Conservation (phyloP, 2,113 vertebrate genomes). For the Pogonocichla stellata region DNA sequence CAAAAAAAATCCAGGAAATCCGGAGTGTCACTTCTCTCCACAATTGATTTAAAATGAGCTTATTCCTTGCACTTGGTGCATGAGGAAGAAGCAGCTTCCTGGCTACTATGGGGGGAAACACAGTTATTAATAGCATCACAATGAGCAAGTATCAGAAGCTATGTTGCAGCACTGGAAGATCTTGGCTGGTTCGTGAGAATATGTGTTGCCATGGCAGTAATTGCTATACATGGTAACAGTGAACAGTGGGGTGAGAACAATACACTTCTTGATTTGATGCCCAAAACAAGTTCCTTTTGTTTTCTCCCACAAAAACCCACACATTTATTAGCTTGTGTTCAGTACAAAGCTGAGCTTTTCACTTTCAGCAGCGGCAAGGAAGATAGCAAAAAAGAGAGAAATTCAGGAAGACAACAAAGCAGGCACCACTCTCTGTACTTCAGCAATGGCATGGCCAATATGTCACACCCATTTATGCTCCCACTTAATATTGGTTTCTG, state of each 20-base stretch:
- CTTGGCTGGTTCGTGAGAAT: slow-evolving; percentile 28
- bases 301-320: background rate
- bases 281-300: slow-evolving; percentile 48
- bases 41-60: slow-evolving; percentile 33
- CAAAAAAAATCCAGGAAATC: slow-evolving; percentile 25
- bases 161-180: slow-evolving; percentile 3
- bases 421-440: background rate
- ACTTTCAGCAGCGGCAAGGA: background rate
- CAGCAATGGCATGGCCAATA: background rate
- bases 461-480: background rate
- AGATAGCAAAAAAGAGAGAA: background rate
- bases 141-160: slow-evolving; percentile 45
- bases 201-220: slow-evolving; percentile 50
- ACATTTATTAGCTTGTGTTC: background rate
- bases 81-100: slow-evolving; percentile 57
- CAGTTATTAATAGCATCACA: slow-evolving; percentile 59
- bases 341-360: background rate
- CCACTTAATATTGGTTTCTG: background rate
- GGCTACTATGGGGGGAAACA: background rate
- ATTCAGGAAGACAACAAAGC: background rate
- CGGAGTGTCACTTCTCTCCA: slow-evolving; percentile 26
- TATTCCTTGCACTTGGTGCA: slow-evolving; percentile 14
- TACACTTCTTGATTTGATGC: slow-evolving; percentile 30
- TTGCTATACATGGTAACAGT: slow-evolving; percentile 40
- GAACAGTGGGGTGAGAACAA: slow-evolving; percentile 35